Evolutionary conservation across 2,888 invertebrate species (phyloP).

Genomic region (Caenorhabditis doughertyi): DNA sequence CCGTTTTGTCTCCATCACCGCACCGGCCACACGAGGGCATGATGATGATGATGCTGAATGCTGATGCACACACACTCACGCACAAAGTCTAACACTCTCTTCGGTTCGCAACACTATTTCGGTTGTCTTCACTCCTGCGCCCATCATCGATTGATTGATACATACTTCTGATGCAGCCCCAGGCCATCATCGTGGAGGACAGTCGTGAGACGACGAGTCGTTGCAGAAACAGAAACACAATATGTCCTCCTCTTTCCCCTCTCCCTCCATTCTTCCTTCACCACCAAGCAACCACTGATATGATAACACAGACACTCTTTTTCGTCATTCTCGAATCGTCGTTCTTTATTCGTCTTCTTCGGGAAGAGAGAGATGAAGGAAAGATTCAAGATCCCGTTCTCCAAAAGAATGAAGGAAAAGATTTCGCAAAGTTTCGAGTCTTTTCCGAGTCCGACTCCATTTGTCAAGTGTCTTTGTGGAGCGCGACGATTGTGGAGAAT

Average conservation of each 20-base stretch:
- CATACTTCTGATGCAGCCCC: slow-evolving; percentile 50
- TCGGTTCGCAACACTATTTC: background rate
- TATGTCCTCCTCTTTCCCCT: too few relatives aligned
- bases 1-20: too few relatives aligned
- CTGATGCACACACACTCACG: background rate
- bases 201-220: slow-evolving; percentile 18
- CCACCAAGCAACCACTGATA: slow-evolving; percentile 57
- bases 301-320: slow-evolving; percentile 33
- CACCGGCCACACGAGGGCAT: too few relatives aligned
- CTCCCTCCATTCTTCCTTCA: too few relatives aligned
- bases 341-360: background rate
- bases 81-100: background rate
- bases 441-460: slow-evolving; percentile 14
- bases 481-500: slow-evolving; percentile 13
- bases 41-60: background rate
- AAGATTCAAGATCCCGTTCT: background rate
- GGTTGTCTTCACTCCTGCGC: too few relatives aligned
- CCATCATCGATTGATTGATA: slow-evolving; percentile 41
- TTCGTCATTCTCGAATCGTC: slow-evolving; percentile 22
- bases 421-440: too few relatives aligned
- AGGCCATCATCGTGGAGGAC: slow-evolving; percentile 13
- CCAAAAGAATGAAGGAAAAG: too few relatives aligned
- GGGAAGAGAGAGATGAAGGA: too few relatives aligned
- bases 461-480: slow-evolving; percentile 60
- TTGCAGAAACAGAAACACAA: too few relatives aligned